Evolutionary conservation across 1,140 invertebrate species (phyloP).

Genomic region (Drosophila sucinea): DNA sequence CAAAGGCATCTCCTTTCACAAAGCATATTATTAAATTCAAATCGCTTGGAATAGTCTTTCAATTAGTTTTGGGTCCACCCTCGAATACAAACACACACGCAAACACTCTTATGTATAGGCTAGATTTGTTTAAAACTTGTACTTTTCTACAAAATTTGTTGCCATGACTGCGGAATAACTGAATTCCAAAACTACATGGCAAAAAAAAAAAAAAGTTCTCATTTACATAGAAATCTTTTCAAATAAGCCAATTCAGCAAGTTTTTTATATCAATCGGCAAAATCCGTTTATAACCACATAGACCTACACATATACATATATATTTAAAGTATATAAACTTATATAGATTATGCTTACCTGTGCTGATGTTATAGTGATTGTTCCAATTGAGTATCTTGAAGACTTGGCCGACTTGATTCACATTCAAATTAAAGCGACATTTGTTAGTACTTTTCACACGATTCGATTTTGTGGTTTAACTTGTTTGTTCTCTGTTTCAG

Average conservation of each 20-base stretch:
- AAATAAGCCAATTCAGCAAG: slow-evolving; percentile 7
- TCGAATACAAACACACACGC: neutral
- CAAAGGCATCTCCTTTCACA: too few species aligned
- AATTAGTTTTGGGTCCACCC: neutral
- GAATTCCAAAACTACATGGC: slow-evolving; percentile 5
- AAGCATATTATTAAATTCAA: too few species aligned
- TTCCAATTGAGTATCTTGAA: slow-evolving; percentile 3
- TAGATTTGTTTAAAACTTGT: slow-evolving; percentile 5
- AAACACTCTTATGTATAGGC: neutral
- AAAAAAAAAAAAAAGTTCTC: slow-evolving; percentile 1
- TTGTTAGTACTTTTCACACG: slow-evolving; percentile 5
- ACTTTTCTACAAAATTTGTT: slow-evolving; percentile 11
- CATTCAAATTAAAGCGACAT: slow-evolving; percentile 3
- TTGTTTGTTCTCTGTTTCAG: neutral
- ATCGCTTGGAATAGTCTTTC: neutral
- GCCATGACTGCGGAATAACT: slow-evolving; percentile 11
- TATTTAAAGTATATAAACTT: slow-evolving; percentile 1
- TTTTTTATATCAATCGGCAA: slow-evolving; percentile 2
- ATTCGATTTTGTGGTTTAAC: slow-evolving; percentile 1
- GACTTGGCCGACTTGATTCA: slow-evolving; percentile 9
- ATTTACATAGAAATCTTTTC: slow-evolving; percentile 4
- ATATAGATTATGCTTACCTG: slow-evolving; percentile 1
- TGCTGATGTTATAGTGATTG: neutral
- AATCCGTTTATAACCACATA: neutral
- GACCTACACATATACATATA: neutral